A percentile compares a stretch with the other conserved stretches of the same genome.
These are phyloP conservation scores for Paramormyrops hopkinsi DNA, from an alignment of 2,797 vertebrate genomes.

Conservation along the genomic window DNA sequence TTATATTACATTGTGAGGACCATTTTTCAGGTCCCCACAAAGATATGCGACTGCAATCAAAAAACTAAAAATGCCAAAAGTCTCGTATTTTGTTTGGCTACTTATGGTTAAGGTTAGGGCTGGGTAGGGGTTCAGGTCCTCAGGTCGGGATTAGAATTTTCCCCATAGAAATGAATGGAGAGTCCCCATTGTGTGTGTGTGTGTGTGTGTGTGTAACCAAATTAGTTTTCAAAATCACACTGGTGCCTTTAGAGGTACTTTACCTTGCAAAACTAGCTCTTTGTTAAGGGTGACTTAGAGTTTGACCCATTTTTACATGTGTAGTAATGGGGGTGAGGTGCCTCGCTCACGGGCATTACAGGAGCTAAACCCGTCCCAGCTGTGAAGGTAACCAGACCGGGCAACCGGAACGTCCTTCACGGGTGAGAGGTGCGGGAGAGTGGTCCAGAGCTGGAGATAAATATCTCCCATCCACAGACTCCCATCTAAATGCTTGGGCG, in stretches of 20 bases:
- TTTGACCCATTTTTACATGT: background rate
- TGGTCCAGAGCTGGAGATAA: background rate
- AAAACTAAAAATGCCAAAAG: background rate
- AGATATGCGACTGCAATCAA: background rate
- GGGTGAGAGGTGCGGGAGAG: background rate
- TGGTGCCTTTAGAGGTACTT: background rate
- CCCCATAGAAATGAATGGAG: no score
- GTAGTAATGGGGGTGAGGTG: background rate
- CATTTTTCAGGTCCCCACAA: background rate
- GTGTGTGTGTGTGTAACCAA: background rate
- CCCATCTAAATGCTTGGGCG: background rate
- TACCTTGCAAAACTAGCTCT: background rate
- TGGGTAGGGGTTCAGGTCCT: background rate
- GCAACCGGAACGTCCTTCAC: slow-evolving; percentile 10
- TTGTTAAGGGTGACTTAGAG: background rate
- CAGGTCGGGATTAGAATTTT: no score
- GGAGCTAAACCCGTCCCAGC: background rate
- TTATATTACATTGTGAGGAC: background rate
- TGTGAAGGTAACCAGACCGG: slow-evolving; percentile 4
- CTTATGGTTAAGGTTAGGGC: background rate
- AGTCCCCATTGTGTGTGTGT: background rate
- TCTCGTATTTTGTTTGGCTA: background rate
- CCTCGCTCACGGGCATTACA: background rate
- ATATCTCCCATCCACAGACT: background rate
- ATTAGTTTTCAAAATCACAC: background rate